phyloP scores from a whole-genome alignment of 2,888 invertebrate species.

The Cacoxenus indagator region DNA sequence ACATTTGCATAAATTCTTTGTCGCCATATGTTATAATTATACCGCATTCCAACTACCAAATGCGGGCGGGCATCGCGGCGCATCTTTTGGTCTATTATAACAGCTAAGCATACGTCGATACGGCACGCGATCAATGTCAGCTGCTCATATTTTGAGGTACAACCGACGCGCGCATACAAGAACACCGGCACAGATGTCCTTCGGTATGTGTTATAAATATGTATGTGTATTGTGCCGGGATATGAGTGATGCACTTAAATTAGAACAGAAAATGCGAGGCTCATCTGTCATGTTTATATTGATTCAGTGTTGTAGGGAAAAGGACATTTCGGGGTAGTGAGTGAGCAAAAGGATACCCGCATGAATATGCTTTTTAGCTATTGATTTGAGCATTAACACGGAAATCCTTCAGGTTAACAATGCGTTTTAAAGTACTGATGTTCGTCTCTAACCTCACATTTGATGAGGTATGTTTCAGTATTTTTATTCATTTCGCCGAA shows the following conservation, averaged over 20 bases:
- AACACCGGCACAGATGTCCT: background rate
- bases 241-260: background rate
- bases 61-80: background rate
- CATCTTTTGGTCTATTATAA: background rate
- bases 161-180: background rate
- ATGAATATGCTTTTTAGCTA: too few relatives aligned
- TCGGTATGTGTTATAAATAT: background rate
- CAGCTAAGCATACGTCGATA: background rate
- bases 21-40: background rate
- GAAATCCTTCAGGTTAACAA: too few relatives aligned
- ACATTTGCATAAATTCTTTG: too few relatives aligned
- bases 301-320: too few relatives aligned
- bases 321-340: too few relatives aligned
- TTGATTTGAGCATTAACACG: too few relatives aligned
- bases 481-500: background rate
- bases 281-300: background rate
- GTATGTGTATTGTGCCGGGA: background rate
- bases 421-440: too few relatives aligned
- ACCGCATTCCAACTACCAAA: background rate
- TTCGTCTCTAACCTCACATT: too few relatives aligned
- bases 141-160: background rate
- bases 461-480: background rate
- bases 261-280: background rate
- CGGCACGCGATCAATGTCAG: background rate
- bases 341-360: too few relatives aligned